phyloP scores from a whole-genome alignment of 2,113 vertebrate genomes.

The Pseudolaguvia tuberculata region DNA sequence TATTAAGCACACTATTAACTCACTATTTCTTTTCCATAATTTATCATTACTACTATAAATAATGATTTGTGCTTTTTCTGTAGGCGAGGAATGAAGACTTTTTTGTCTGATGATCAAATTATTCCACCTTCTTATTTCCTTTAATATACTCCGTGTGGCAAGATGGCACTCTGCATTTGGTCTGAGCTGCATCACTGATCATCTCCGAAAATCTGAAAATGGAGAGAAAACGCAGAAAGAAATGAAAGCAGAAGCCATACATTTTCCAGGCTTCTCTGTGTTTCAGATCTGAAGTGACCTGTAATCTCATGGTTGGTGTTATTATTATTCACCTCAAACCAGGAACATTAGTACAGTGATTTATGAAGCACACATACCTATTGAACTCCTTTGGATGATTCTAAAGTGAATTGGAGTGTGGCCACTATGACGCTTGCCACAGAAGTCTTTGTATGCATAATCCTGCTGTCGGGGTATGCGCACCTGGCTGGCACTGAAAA shows the following conservation, averaged over 20 bases:
- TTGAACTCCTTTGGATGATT: slow-evolving; percentile 13
- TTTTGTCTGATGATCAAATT: background rate
- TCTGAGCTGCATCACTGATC: slow-evolving; percentile 60
- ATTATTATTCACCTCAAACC: slow-evolving; percentile 34
- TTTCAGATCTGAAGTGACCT: slow-evolving; percentile 65
- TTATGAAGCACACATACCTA: slow-evolving; percentile 13
- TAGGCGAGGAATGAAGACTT: slow-evolving; percentile 7
- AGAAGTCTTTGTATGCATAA: slow-evolving; percentile 61
- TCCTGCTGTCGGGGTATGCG: slow-evolving; percentile 75
- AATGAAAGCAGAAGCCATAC: slow-evolving; percentile 72
- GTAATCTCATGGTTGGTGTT: slow-evolving; percentile 19
- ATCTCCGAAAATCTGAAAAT: slow-evolving; percentile 68
- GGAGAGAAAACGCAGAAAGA: slow-evolving; percentile 98
- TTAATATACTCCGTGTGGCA: slow-evolving; percentile 23
- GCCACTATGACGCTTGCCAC: slow-evolving; percentile 25
- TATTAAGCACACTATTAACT: background rate
- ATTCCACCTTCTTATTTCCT: background rate
- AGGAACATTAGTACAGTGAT: slow-evolving; percentile 35
- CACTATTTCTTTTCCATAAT: background rate
- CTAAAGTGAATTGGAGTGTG: slow-evolving; percentile 15
- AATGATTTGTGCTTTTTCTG: slow-evolving; percentile 7
- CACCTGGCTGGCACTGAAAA: slow-evolving; percentile 72
- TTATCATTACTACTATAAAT: background rate
- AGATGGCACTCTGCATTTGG: slow-evolving; percentile 56
- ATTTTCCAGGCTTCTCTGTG: slow-evolving; percentile 65